These are phyloP conservation scores for Lasioglossum figueresi DNA, from an alignment of 2,888 invertebrate genomes.

Conservation along the genomic window DNA sequence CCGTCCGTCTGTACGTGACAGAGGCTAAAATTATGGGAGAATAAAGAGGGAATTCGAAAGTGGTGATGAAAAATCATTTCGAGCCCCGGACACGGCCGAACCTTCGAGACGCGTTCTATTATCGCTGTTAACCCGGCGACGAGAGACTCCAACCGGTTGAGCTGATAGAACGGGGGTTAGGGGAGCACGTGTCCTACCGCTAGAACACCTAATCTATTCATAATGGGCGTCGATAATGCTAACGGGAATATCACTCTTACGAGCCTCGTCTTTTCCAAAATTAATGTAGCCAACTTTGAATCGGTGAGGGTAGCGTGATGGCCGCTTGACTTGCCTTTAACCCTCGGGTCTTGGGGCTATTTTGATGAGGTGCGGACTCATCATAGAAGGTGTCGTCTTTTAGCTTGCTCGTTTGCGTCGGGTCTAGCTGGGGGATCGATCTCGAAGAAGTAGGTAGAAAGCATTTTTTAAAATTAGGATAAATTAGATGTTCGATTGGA, in stretches of 20 bases:
- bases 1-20: slow-evolving; percentile 53
- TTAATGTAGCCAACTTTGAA: background rate
- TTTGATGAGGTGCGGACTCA: background rate
- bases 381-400: background rate
- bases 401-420: background rate
- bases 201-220: background rate
- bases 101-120: slow-evolving; percentile 57
- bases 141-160: background rate
- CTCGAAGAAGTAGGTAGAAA: background rate
- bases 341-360: background rate
- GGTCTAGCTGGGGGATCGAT: background rate
- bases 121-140: slow-evolving; percentile 59
- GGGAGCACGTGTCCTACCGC: background rate
- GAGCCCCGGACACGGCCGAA: slow-evolving; percentile 46
- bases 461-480: background rate
- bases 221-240: slow-evolving; percentile 32
- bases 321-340: background rate
- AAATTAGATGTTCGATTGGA: background rate
- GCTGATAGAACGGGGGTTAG: background rate
- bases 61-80: slow-evolving; percentile 73
- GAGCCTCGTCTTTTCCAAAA: background rate
- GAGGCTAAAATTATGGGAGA: slow-evolving; percentile 63
- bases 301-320: background rate
- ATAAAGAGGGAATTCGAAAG: slow-evolving; percentile 74
- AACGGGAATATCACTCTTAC: slow-evolving; percentile 39